phyloP scores from a whole-genome alignment of 2,113 vertebrate species.

The Sinocyclocheilus anophthalmus region DNA sequence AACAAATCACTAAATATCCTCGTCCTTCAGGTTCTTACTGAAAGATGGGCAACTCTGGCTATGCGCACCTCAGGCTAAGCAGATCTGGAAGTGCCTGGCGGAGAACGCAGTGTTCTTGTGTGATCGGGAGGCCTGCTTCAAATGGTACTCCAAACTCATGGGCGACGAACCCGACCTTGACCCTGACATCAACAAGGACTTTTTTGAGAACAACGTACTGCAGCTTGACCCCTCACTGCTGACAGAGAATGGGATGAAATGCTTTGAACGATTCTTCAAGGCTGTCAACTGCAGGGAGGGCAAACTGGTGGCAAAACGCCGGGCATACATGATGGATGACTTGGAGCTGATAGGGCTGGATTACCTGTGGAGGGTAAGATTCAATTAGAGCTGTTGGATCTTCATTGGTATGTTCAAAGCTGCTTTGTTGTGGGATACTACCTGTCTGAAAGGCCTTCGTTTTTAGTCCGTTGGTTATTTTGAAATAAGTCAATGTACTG shows the following conservation, averaged over 20 bases:
- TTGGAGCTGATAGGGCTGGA: slow-evolving; percentile 98
- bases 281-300: slow-evolving; percentile 99
- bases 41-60: slow-evolving; percentile 99
- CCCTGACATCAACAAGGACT: slow-evolving; percentile 99
- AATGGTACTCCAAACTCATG: slow-evolving; percentile 99
- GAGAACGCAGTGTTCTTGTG: slow-evolving; percentile 98
- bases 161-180: slow-evolving; percentile 98
- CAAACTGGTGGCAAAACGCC: slow-evolving; percentile 95
- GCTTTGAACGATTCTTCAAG: slow-evolving; percentile 99
- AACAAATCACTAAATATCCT: background rate
- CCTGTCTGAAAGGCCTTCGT: background rate
- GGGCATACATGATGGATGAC: slow-evolving; percentile 99
- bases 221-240: slow-evolving; percentile 97
- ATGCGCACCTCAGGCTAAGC: slow-evolving; percentile 98
- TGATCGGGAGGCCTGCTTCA: slow-evolving; percentile 99
- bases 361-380: slow-evolving; percentile 96
- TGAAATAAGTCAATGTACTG: background rate
- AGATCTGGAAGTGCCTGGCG: slow-evolving; percentile 99
- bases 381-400: background rate
- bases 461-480: background rate
- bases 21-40: slow-evolving; percentile 87
- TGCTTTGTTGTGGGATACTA: background rate
- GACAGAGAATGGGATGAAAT: slow-evolving; percentile 99
- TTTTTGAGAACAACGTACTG: slow-evolving; percentile 99
- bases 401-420: background rate